Base-by-base conservation (phyloP, 1,140 invertebrate genomes). In the Orussus abietinus region DNA sequence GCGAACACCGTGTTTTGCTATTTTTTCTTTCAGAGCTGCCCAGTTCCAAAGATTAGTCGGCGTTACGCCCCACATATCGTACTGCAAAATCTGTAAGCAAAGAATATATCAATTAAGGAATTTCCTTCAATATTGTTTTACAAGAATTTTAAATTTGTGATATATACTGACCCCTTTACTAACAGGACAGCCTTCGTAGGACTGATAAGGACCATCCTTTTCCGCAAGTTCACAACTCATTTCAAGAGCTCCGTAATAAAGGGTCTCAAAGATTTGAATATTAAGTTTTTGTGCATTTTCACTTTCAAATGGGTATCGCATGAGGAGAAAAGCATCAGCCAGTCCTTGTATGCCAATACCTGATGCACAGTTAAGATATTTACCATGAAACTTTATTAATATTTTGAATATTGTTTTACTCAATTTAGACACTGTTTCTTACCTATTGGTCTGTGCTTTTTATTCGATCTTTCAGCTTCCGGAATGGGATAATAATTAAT, bases 41-140 rank as follows among this genome's bases (percentile, higher is more conserved):
- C 97, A 99, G 63, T 99, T 81, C 86, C 92, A 96, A 5, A 95
- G 73, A 57, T 85, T 72, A 25, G 90, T 85, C 9, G 93, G 92
- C n/a, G 77, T 87, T 3, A 90, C 86, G 60, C 85, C 75, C 96
- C 96, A 99, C 96, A 99, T 97, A 54, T 99, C 96, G 66, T 92
- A 95, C 68, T 99, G 97, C 10, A 99, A 75, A 53, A 97, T 91
- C 77, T 83, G 42, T 36, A 42, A 37, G 44, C 14, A 53, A 26
- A 32, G 50, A 49, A 45, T 34, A 33, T 39, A 44, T 31, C 26
- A 35, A 41, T 32, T 32, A 21, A 18, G 17, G 29, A 18, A 41
- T 33, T 45, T 25, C 6, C n/a, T n/a, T 25, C n/a, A 12, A 33
- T 4, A 10, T 11, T 12, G 7, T 35, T n/a, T 37, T 26, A 42